Evolutionary conservation across 2,888 invertebrate genomes (phyloP).

Genomic region (Caenorhabditis zanzibari): DNA sequence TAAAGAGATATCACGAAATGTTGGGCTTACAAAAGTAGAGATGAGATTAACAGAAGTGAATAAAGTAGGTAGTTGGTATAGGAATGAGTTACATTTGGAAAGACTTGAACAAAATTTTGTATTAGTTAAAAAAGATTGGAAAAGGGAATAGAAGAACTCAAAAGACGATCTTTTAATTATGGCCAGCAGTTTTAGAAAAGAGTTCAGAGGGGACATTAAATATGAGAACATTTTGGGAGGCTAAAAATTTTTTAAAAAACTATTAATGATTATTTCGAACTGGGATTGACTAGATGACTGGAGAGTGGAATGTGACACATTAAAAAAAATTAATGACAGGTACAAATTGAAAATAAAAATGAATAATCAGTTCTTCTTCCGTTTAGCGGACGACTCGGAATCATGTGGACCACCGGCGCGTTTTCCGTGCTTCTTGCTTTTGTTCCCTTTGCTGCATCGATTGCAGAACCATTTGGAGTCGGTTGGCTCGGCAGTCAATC

Average conservation of each 20-base stretch:
- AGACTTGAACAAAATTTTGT: background rate
- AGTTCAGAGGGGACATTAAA: background rate
- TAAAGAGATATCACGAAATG: background rate
- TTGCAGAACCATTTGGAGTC: slow-evolving; percentile 79
- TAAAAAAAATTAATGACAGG: background rate
- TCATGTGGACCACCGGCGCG: slow-evolving; percentile 38
- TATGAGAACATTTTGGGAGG: too few species aligned
- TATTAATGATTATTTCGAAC: too few species aligned
- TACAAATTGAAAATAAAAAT: background rate
- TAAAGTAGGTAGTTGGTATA: background rate
- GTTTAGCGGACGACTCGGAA: slow-evolving; percentile 6
- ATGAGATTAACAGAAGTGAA: background rate
- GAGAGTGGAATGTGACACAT: background rate
- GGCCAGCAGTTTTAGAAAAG: background rate
- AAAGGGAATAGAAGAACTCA: background rate
- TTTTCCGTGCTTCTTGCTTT: slow-evolving; percentile 58
- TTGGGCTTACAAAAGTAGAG: background rate
- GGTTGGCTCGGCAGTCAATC: slow-evolving; percentile 75
- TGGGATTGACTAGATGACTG: background rate
- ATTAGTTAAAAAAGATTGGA: background rate
- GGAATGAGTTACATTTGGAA: background rate
- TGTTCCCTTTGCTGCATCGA: slow-evolving; percentile 72
- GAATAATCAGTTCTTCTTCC: slow-evolving; percentile 25
- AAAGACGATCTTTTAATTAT: slow-evolving; percentile 6
- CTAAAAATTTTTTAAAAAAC: too few species aligned